phyloP scores from a whole-genome alignment of 2,888 invertebrate genomes.

The Imbricaverruca yamaguchii region DNA sequence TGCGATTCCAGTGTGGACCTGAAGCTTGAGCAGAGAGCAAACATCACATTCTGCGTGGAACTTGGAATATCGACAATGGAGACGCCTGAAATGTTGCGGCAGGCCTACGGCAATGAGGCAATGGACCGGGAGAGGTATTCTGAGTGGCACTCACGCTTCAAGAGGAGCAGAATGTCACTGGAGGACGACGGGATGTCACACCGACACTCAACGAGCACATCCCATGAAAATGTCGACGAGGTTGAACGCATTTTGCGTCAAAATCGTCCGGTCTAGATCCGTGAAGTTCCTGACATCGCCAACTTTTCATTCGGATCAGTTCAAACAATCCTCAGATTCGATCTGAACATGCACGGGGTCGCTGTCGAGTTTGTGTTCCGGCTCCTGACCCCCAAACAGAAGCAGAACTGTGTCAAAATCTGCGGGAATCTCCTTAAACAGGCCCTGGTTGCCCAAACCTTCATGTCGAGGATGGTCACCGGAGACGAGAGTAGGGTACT shows the following conservation, averaged over 20 bases:
- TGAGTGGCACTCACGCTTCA: neutral
- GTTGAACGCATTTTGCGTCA: neutral
- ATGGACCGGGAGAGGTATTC: too few relatives aligned
- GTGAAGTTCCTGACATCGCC: neutral
- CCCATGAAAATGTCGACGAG: neutral
- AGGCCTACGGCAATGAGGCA: too few relatives aligned
- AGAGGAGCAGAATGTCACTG: conserved; percentile 7
- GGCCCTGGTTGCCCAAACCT: too few relatives aligned
- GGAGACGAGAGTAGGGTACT: too few relatives aligned
- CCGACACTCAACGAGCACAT: neutral
- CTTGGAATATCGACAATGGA: too few relatives aligned
- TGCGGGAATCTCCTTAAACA: too few relatives aligned
- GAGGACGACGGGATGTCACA: neutral
- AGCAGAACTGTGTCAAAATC: neutral
- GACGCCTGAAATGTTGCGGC: too few relatives aligned
- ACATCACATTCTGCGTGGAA: too few relatives aligned
- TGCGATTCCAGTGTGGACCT: too few relatives aligned
- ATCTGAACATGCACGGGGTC: conserved; percentile 1
- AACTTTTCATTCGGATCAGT: conserved; percentile 8
- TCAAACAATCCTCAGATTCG: conserved; percentile 20
- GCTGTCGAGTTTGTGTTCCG: neutral
- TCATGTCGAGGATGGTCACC: too few relatives aligned
- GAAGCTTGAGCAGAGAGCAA: too few relatives aligned
- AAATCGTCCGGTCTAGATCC: neutral
- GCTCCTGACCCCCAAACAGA: conserved; percentile 11